A percentile compares a stretch with the other conserved stretches of the same genome.
Conservation (phyloP, 2,797 vertebrate genomes). For the Coregonus suidteri region DNA sequence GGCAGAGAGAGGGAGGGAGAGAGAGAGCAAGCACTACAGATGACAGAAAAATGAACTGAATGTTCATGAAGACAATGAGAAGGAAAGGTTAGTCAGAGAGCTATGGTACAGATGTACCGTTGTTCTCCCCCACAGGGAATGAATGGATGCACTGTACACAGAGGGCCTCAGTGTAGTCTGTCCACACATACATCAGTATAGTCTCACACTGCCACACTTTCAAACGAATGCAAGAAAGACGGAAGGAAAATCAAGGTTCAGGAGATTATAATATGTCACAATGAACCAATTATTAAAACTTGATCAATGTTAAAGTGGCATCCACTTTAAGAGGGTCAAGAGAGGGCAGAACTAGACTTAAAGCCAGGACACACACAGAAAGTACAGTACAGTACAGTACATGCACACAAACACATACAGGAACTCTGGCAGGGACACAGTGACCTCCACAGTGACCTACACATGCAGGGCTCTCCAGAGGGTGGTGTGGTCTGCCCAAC, state of each 20-base stretch:
- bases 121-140: slow-evolving; percentile 4
- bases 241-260: neutral
- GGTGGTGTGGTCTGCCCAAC: too few species aligned
- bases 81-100: neutral
- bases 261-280: too few species aligned
- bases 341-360: slow-evolving; percentile 9
- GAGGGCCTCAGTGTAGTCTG: slow-evolving; percentile 32
- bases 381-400: neutral
- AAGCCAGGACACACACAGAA: slow-evolving; percentile 11
- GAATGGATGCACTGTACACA: neutral
- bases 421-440: neutral
- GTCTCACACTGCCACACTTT: slow-evolving; percentile 14
- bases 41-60: neutral
- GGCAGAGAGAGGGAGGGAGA: neutral
- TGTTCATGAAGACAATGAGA: neutral
- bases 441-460: neutral
- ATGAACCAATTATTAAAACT: too few species aligned
- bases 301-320: too few species aligned
- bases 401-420: neutral
- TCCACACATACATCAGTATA: neutral
- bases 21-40: neutral
- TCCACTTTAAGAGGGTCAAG: neutral
- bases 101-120: neutral
- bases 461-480: too few species aligned
- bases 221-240: neutral